Evolutionary conservation across 2,797 vertebrate genomes (phyloP), one percentile per base, ranked within the genome.

Genomic region (Myripristis murdjan): DNA sequence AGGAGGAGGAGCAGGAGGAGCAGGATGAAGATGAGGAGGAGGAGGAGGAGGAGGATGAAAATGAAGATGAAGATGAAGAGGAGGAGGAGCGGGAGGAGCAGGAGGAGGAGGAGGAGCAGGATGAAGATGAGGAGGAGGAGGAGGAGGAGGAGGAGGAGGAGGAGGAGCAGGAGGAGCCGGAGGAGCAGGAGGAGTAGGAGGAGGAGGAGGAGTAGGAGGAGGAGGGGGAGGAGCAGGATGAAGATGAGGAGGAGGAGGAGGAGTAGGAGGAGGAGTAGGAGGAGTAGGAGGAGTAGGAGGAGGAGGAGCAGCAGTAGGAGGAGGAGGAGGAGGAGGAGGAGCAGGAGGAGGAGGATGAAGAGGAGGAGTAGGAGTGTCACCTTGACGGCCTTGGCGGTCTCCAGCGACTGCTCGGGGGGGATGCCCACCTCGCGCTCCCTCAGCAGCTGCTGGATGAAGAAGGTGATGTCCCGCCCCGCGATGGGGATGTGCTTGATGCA

Each of bases 401-500:
- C 98, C 93, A 99, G 90, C 31, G 97, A 98, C 81, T 99, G 98
- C 44, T 99, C 97, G 0, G 97, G 97, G 62, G 98, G 98, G 46
- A 99, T 99, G 81, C 97, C 98, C 93, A 98, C 96, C 94, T 99
- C 98, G 65, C 98, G 90, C 39, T 99, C 98, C 85, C 98, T 94
- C 90, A 99, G 92, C 83, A 99, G 86, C 86, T 99, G 98, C 81
- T 99, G 97, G 84, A 95, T 99, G 92, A 99, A 99, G 92, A 98
- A 99, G 0, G 98, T 99, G 89, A 99, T 99, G 95, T 99, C 97
- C 62, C 98, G 93, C 2, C 98, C 98, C 0, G 98, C 97, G 39
- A 99, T 99, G 85, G 98, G 98, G 91, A 99, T 99, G 96, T 99
- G 98, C 86, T 99, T 99, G 73, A 99, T 99, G 90, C 98, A 99